Evolutionary conservation across 2,113 vertebrate species (phyloP).

Genomic region (Meriones unguiculatus): DNA sequence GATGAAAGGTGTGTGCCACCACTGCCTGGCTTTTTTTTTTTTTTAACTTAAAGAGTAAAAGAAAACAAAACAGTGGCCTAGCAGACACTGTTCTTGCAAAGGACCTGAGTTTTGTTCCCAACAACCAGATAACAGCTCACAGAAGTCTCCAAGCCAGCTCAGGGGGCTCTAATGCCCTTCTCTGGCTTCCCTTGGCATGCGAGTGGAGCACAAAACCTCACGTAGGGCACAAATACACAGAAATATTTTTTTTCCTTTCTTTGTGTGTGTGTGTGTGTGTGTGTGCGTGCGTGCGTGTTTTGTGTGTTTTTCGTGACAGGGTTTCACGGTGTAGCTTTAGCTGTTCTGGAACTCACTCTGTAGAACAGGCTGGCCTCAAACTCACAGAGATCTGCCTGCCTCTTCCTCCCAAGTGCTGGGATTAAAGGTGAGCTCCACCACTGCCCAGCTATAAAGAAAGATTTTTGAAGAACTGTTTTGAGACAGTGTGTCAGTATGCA

Average conservation of each 20-base stretch:
- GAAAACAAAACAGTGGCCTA: background rate
- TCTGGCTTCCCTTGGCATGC: background rate
- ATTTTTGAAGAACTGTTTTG: background rate
- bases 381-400: too few relatives aligned
- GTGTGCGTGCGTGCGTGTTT: too few relatives aligned
- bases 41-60: background rate
- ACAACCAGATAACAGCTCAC: background rate
- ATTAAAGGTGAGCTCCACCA: too few relatives aligned
- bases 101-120: background rate
- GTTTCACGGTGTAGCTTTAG: too few relatives aligned
- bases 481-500: background rate
- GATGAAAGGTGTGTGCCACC: background rate
- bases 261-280: too few relatives aligned
- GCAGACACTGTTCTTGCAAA: background rate
- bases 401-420: too few relatives aligned
- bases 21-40: background rate
- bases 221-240: background rate
- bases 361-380: too few relatives aligned
- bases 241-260: background rate
- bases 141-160: background rate
- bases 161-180: too few relatives aligned
- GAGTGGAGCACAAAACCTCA: background rate
- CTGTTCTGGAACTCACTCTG: too few relatives aligned
- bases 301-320: too few relatives aligned
- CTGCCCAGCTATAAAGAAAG: background rate